A percentile compares a stretch with the other conserved stretches of the same genome.
Conservation (phyloP, 1,140 invertebrate genomes). For the Drosophila kanapiae region DNA sequence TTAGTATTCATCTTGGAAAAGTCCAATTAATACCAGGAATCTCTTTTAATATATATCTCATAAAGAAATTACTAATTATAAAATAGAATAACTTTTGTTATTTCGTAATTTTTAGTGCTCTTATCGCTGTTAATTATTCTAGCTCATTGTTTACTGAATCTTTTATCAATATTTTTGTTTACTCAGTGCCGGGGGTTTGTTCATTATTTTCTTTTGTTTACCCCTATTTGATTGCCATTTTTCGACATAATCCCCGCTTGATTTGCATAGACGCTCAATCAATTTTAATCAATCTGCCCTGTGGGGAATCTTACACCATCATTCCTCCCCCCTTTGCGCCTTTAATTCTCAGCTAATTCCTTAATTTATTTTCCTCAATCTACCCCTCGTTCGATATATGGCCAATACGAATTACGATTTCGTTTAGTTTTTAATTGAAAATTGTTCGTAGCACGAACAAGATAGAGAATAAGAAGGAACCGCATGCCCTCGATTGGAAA, state of each 20-base stretch:
- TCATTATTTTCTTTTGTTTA: constrained; percentile 33
- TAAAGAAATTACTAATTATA: background rate
- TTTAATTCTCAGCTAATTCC: constrained; percentile 30
- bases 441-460: constrained; percentile 20
- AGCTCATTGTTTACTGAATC: constrained; percentile 12
- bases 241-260: constrained; percentile 29
- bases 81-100: background rate
- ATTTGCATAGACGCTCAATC: constrained; percentile 43
- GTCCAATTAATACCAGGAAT: background rate
- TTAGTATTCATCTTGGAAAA: no score
- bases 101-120: background rate
- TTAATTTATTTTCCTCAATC: constrained; percentile 13
- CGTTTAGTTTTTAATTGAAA: constrained; percentile 48
- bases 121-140: constrained; percentile 10
- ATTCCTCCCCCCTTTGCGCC: background rate
- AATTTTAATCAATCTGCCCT: constrained; percentile 47
- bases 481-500: constrained; percentile 11
- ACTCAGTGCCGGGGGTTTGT: background rate
- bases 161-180: constrained; percentile 29
- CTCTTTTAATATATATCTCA: background rate
- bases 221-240: constrained; percentile 13
- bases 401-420: constrained; percentile 24
- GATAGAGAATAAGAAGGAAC: constrained; percentile 7
- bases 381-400: constrained; percentile 5
- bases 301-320: background rate